A percentile compares a stretch with the other conserved stretches of the same genome.
phyloP scores from a whole-genome alignment of 2,797 vertebrate genomes.

The Alectoris magna region DNA sequence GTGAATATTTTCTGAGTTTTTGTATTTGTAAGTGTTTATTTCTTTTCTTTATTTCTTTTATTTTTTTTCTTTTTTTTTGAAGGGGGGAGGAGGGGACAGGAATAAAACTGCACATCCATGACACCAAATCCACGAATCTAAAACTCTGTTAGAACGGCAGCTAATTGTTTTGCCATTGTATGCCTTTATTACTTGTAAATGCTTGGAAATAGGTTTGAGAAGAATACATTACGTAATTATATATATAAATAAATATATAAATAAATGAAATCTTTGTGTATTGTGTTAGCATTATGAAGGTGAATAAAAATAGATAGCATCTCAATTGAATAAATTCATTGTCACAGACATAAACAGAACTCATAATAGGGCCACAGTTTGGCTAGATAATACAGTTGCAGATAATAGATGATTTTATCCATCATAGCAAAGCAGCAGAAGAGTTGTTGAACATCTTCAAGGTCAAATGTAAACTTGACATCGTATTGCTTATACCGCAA shows the following conservation, averaged over 20 bases:
- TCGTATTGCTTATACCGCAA: not conserved
- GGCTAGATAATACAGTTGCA: conserved; percentile 27
- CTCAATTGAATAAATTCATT: conserved; percentile 27
- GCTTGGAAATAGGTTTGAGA: not conserved
- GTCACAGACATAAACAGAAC: conserved; percentile 31
- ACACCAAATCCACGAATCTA: not conserved
- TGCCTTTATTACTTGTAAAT: not conserved
- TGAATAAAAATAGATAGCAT: conserved; percentile 25
- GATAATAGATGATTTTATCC: conserved; percentile 27
- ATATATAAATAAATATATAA: not conserved
- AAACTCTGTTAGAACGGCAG: not conserved
- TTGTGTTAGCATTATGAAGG: conserved; percentile 8
- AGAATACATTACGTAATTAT: not conserved
- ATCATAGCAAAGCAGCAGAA: conserved; percentile 42
- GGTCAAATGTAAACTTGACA: conserved; percentile 45
- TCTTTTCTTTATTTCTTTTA: not conserved
- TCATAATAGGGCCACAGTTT: conserved; percentile 18
- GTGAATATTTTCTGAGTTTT: not conserved
- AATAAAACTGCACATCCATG: too few species aligned
- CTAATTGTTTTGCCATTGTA: not conserved
- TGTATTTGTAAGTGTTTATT: not conserved
- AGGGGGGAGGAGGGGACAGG: too few species aligned
- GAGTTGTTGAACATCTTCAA: conserved; percentile 18
- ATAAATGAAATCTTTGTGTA: not conserved
- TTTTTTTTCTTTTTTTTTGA: not conserved